Percentiles rank a stretch among this genome's conserved stretches.
Evolutionary conservation across 2,113 vertebrate species (phyloP).

Genomic region (Vidua chalybeata): DNA sequence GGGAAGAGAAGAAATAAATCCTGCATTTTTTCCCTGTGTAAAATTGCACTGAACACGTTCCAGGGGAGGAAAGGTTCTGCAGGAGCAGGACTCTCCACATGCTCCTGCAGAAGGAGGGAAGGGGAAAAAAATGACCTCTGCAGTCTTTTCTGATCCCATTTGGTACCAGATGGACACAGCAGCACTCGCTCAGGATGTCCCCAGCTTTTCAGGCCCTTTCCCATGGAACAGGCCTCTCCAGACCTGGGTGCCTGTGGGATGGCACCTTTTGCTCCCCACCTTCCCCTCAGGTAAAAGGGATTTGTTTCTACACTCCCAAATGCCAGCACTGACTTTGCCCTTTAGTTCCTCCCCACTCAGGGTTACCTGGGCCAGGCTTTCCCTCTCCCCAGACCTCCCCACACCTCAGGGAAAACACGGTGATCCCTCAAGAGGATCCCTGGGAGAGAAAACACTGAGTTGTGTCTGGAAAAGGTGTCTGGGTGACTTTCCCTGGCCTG

Average conservation of each 20-base stretch:
- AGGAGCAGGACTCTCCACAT: neutral
- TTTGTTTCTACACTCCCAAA: neutral
- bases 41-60: neutral
- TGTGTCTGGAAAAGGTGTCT: neutral
- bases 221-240: neutral
- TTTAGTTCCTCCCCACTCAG: neutral
- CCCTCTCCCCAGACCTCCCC: neutral
- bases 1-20: neutral
- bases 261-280: neutral
- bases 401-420: fast-evolving
- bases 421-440: neutral
- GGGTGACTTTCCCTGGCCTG: neutral
- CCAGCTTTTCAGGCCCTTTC: neutral
- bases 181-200: neutral
- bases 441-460: fast-evolving
- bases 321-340: neutral
- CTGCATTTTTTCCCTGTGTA: neutral
- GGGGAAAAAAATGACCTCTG: neutral
- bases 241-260: neutral
- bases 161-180: neutral
- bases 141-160: neutral
- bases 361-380: neutral
- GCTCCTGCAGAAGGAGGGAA: neutral
- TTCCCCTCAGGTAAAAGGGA: neutral
- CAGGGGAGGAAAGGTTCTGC: neutral